Base-by-base conservation (phyloP, 2,888 invertebrate species). In the Dusona sp. region DNA sequence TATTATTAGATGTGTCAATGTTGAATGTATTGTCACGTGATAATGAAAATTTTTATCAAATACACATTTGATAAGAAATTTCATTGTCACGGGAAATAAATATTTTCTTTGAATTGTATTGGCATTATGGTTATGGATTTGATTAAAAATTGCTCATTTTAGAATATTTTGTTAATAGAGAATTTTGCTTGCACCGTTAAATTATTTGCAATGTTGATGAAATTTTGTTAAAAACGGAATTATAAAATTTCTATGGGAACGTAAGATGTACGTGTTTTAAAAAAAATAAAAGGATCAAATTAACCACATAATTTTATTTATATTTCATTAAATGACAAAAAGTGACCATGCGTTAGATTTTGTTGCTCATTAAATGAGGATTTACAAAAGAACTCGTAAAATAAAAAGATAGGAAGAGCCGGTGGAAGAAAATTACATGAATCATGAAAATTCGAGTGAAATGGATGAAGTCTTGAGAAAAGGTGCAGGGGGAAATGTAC, bases 401-500 rank as follows among this genome's bases (percentile, higher is more conserved):
- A 61, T 16, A 3, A 29, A 16, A 29, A 29, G 13, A 22, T 6
- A 16, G 13, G 70, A 29, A 3, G 70, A 25, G 70, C 7, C 9
- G 38, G 67, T 67, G 3, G 67, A 36, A 38, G 11, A n/a, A 67
- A 67, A 61, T 61, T 1, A 29, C 6, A 29, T 16, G 51, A 72
- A 72, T 33, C 16, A 33, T 51, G 13, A 29, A 4, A 29, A 54
- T 16, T 33, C 8, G 51, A 13, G 51, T n/a, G 51, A 29, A 61
- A 61, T 61, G 22, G 36, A 33, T 16, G 22, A 25, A 22, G 36
- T 61, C 13, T 54, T 2, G 72, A 72, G 77, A 77, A 79, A 82
- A 82, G 67, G 48, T 72, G 54, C 16, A 25, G n/a, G 29, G 51
- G 51, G 73, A 68, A 79, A 79, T 22, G 19, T 36, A n/a, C 29